Base-by-base conservation (phyloP, 2,113 vertebrate genomes). In the Cyanistes caeruleus region DNA sequence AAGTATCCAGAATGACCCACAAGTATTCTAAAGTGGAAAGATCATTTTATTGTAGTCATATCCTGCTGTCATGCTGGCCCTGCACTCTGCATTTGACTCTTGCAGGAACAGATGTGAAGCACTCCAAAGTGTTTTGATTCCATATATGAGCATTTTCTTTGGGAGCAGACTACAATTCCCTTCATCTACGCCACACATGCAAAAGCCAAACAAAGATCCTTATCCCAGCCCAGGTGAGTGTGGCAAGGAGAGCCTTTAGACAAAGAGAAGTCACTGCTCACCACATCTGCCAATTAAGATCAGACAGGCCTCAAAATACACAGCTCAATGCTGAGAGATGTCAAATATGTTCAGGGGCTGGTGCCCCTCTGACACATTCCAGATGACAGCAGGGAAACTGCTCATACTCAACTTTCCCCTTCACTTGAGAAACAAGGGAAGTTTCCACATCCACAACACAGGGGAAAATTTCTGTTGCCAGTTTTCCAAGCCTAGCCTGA, bases 1-100 rank as follows among this genome's bases (percentile, higher is more conserved):
- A 73, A 85, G 46, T 25, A 72, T 53, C 13, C 25, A 84, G 48
- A 60, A 82, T 69, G 96, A 83, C 70, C 46, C 94, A 73, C 22
- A 89, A 96, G 89, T 30, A 63, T 59, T 90, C 62, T 37, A 30
- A 85, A 84, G 86, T 16, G 20, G 64, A 58, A 96, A 69, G 41
- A 84, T 62, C 12, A 31, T 64, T 77, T 87, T 53, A 23, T 3
- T 84, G 74, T 25, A 81, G 65, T 28, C 77, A 64, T 5, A 1
- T 67, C 43, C 15, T 52, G 58, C 46, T 53, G 37, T 83, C 63
- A 35, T 19, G 7, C 58, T 76, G 84, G 52, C 48, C 55, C 76
- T 56, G 49, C 39, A 73, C 41, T 9, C 33, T 64, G 37, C 25
- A 55, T 55, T 60, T 68, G 84, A 68, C 46, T 67, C 51, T 21